phyloP scores from a whole-genome alignment of 2,888 invertebrate genomes.

The Argynnis bischoffii region DNA sequence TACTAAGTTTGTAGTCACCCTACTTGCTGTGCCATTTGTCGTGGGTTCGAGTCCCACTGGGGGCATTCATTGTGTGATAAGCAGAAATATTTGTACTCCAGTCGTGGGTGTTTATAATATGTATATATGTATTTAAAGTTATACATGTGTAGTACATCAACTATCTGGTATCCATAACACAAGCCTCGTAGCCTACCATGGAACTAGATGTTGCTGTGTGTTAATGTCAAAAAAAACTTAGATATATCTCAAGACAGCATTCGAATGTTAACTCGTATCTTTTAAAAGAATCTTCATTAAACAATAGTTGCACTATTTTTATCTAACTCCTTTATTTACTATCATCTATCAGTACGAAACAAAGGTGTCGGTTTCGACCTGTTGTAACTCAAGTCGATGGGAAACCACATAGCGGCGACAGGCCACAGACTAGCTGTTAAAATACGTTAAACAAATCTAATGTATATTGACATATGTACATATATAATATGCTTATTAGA shows the following conservation, averaged over 20 bases:
- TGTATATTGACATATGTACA: constrained; percentile 6
- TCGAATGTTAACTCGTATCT: not conserved
- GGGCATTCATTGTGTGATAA: too few species aligned
- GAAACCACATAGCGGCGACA: constrained; percentile 38
- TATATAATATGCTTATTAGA: not conserved
- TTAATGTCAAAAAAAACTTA: too few species aligned
- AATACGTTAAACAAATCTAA: constrained; percentile 11
- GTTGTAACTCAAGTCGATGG: constrained; percentile 42
- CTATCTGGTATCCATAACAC: too few species aligned
- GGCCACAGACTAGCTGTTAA: constrained; percentile 14
- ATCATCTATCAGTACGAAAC: constrained; percentile 8
- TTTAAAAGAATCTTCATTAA: not conserved
- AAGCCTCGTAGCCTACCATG: too few species aligned
- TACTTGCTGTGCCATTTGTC: too few species aligned
- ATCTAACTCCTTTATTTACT: not conserved
- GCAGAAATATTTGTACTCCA: too few species aligned
- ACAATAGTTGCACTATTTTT: constrained; percentile 6
- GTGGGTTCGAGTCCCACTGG: too few species aligned
- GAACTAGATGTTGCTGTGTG: too few species aligned
- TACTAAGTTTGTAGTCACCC: too few species aligned
- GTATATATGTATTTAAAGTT: too few species aligned
- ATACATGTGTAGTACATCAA: too few species aligned
- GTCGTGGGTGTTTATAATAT: too few species aligned
- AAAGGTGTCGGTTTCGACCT: constrained; percentile 29
- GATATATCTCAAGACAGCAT: not conserved